Evolutionary conservation across 1,140 invertebrate genomes (phyloP).

Genomic region (Drosophila lacteicornis): DNA sequence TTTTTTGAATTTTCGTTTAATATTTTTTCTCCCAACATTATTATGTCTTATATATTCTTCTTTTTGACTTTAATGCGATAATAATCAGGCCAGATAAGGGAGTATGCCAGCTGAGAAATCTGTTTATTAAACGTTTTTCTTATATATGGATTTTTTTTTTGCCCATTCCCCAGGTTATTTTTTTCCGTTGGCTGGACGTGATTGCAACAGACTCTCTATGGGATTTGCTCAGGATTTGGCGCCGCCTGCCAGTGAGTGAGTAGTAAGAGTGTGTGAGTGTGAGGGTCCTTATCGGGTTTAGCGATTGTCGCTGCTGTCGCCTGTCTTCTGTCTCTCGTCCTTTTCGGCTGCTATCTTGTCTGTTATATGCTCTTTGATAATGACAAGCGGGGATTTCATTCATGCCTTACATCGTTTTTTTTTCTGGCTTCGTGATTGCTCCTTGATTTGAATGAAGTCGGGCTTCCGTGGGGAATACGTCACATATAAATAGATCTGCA

Average conservation of each 20-base stretch:
- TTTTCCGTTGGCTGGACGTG: slow-evolving; percentile 16
- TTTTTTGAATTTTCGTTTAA: slow-evolving; percentile 2
- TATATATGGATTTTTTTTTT: neutral
- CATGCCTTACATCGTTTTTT: slow-evolving; percentile 4
- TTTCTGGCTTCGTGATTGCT: slow-evolving; percentile 27
- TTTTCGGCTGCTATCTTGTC: slow-evolving; percentile 30
- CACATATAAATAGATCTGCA: slow-evolving; percentile 13
- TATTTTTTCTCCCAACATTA: neutral
- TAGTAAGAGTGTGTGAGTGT: slow-evolving; percentile 9
- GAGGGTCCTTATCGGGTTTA: slow-evolving; percentile 41
- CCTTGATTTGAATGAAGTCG: slow-evolving; percentile 18
- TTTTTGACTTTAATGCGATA: slow-evolving; percentile 63
- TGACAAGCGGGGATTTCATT: slow-evolving; percentile 50
- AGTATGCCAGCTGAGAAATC: slow-evolving; percentile 28
- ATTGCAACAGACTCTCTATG: slow-evolving; percentile 71
- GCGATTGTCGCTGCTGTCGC: slow-evolving; percentile 42
- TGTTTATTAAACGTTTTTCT: slow-evolving; percentile 37
- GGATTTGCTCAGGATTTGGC: slow-evolving; percentile 55
- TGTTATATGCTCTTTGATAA: slow-evolving; percentile 45
- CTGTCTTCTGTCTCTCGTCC: slow-evolving; percentile 35
- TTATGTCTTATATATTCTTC: slow-evolving; percentile 9
- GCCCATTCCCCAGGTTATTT: neutral
- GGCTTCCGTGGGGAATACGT: neutral
- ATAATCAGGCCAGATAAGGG: slow-evolving; percentile 44
- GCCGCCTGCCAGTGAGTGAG: neutral